Base-by-base conservation (phyloP, 2,888 invertebrate species). In the Diarsia mendica region DNA sequence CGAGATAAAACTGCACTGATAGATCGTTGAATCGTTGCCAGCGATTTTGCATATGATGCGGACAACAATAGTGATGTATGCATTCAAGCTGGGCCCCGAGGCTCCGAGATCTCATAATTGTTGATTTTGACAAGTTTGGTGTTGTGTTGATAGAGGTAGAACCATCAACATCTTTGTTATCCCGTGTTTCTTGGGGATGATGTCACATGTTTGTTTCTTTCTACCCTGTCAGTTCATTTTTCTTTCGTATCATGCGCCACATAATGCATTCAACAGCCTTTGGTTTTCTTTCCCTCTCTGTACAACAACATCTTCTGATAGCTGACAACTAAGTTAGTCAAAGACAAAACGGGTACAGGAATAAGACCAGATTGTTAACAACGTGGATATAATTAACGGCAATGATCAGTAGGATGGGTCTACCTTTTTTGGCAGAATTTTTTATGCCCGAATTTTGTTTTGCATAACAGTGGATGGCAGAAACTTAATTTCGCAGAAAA, bases 371-470 rank as follows among this genome's bases (percentile, higher is more conserved):
- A 48, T 23, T 46, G 49, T 67, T n/a, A 64, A 65, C 55, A 64
- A 33, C 15, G 39, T 53, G 39, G 53, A 53, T 53, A 53, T 53
- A 79, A 55, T 79, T 66, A 53, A 28, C 28, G 39, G 28, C 49
- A 75, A 80, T 75, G 53, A 53, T 63, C 63, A 67, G 60, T 67
- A 72, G 71, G 76, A 71, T 68, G n/a, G n/a, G n/a, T n/a, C n/a
- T n/a, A n/a, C n/a, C n/a, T n/a, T n/a, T n/a, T n/a, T n/a, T n/a
- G n/a, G n/a, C n/a, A n/a, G n/a, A n/a, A n/a, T n/a, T n/a, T n/a
- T n/a, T n/a, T n/a, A n/a, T n/a, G n/a, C n/a, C n/a, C n/a, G n/a
- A n/a, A n/a, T n/a, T n/a, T n/a, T n/a, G n/a, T n/a, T n/a, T n/a
- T n/a, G n/a, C n/a, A n/a, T n/a, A n/a, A n/a, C n/a, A n/a, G n/a